Evolutionary conservation across 2,888 invertebrate species (phyloP).

Genomic region (Branchellion lobata): DNA sequence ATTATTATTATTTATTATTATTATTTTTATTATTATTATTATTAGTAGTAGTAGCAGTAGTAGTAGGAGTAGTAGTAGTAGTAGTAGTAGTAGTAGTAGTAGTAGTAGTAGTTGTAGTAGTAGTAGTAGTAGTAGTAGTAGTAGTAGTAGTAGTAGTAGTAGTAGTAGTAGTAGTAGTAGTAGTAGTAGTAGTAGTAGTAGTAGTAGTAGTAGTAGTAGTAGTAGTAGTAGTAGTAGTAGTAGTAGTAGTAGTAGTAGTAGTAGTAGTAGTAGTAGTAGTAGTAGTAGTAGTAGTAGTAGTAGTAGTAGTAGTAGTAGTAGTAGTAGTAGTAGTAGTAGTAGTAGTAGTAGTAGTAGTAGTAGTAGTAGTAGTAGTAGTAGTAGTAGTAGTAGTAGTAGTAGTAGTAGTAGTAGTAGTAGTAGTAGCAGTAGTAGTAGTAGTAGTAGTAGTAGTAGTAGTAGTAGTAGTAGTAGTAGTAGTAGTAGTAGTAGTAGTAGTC

Average conservation of each 20-base stretch:
- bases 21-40: too few species aligned
- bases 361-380: conserved; percentile 14
- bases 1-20: too few species aligned
- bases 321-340: conserved; percentile 14
- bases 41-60: too few species aligned
- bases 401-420: conserved; percentile 14
- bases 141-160: conserved; percentile 23
- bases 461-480: background rate
- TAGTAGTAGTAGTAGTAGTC: too few species aligned
- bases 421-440: conserved; percentile 14
- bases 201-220: conserved; percentile 28
- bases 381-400: conserved; percentile 14
- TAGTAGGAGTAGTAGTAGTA: too few species aligned
- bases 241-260: conserved; percentile 27
- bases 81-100: too few species aligned
- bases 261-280: conserved; percentile 14
- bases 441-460: conserved; percentile 14
- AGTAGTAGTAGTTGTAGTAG: too few species aligned
- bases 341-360: conserved; percentile 14
- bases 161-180: conserved; percentile 29
- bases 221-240: conserved; percentile 21
- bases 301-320: conserved; percentile 14
- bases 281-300: conserved; percentile 14
- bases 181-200: conserved; percentile 29
- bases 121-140: conserved; percentile 6